Conservation (phyloP, 2,113 vertebrate genomes). For the Ptilonorhynchus violaceus region DNA sequence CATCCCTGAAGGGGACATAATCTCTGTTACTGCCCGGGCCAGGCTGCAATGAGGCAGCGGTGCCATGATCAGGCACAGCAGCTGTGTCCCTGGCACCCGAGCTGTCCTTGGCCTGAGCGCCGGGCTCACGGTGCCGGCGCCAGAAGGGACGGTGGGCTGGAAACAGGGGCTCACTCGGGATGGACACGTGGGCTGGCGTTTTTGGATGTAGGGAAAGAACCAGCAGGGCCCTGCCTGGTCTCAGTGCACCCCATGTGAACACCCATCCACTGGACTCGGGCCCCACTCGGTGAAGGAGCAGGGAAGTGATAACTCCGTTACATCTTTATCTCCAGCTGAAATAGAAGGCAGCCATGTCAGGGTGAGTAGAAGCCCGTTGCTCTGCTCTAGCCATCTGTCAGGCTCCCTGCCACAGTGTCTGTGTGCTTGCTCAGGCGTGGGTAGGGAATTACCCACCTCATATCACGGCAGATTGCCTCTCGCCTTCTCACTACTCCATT, state of each 20-base stretch:
- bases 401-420: background rate
- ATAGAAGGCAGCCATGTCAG: background rate
- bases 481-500: background rate
- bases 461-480: background rate
- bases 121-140: fast-evolving
- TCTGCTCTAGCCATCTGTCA: conserved; percentile 1
- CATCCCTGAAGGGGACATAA: background rate
- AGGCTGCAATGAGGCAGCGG: background rate
- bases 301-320: background rate
- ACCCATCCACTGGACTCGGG: fast-evolving
- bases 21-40: background rate
- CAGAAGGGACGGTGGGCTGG: background rate
- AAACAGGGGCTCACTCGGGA: background rate
- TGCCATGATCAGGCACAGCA: background rate
- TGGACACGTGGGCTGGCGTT: fast-evolving
- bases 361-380: background rate
- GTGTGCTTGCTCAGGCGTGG: conserved; percentile 4
- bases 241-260: background rate
- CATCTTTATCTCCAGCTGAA: background rate
- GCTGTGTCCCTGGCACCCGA: conserved; percentile 9
- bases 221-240: background rate
- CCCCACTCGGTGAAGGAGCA: background rate
- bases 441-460: conserved; percentile 7
- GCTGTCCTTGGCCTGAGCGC: background rate
- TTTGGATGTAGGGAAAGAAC: background rate